These are phyloP conservation scores for Frankliniella fusca DNA, from an alignment of 2,888 invertebrate genomes.

Conservation along the genomic window DNA sequence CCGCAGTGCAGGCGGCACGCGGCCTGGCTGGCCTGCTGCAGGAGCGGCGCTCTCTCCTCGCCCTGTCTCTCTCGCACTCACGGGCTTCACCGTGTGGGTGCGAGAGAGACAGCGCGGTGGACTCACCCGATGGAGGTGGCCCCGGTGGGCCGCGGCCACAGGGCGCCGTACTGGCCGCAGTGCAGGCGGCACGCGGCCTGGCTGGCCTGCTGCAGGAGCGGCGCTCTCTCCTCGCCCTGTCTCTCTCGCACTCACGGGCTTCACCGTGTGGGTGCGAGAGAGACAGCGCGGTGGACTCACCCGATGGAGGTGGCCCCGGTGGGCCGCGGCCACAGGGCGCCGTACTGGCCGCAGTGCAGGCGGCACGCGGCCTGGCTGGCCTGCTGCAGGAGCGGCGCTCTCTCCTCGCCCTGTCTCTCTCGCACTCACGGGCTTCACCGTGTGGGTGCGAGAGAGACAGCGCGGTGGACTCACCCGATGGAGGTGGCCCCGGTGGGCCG, in stretches of 20 bases:
- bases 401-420: too few relatives aligned
- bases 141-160: conserved; percentile 66
- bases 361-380: conserved; percentile 59
- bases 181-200: conserved; percentile 62
- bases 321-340: conserved; percentile 68
- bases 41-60: too few relatives aligned
- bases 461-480: conserved; percentile 38
- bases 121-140: conserved; percentile 39
- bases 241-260: too few relatives aligned
- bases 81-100: too few relatives aligned
- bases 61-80: too few relatives aligned
- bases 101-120: too few relatives aligned
- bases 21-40: conserved; percentile 52
- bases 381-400: conserved; percentile 2
- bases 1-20: conserved; percentile 67
- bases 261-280: too few relatives aligned
- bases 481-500: conserved; percentile 52
- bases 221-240: too few relatives aligned
- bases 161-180: conserved; percentile 62
- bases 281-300: too few relatives aligned
- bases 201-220: too few relatives aligned
- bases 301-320: conserved; percentile 45
- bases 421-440: too few relatives aligned
- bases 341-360: conserved; percentile 63
- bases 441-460: too few relatives aligned